These are phyloP conservation scores for Diarsia brunnea DNA, from an alignment of 2,888 invertebrate species.

Conservation along the genomic window DNA sequence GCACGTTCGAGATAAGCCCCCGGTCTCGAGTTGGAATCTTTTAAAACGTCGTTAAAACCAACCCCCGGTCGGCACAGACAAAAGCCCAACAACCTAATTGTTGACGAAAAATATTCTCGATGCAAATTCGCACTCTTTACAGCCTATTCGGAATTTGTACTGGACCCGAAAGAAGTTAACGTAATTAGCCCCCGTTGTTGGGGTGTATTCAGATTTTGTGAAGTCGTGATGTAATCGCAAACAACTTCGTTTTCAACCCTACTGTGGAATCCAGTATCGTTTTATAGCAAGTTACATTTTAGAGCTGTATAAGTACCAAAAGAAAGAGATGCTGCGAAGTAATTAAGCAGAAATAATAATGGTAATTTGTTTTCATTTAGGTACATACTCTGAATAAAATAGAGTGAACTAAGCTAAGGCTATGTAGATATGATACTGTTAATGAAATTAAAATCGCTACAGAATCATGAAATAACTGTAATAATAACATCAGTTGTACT, in stretches of 20 bases:
- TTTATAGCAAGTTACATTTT: slow-evolving; percentile 32
- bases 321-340: slow-evolving; percentile 7
- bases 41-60: slow-evolving; percentile 90
- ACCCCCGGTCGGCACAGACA: slow-evolving; percentile 86
- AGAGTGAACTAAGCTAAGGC: slow-evolving; percentile 25
- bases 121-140: slow-evolving; percentile 90
- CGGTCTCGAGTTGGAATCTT: slow-evolving; percentile 87
- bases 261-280: slow-evolving; percentile 53
- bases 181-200: slow-evolving; percentile 83
- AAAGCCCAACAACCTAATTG: slow-evolving; percentile 88
- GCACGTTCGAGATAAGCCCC: slow-evolving; percentile 88
- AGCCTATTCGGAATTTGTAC: slow-evolving; percentile 89
- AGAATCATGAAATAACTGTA: slow-evolving; percentile 51
- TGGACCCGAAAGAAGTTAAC: slow-evolving; percentile 85
- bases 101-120: slow-evolving; percentile 90
- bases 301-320: background rate
- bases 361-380: slow-evolving; percentile 45
- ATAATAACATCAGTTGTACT: slow-evolving; percentile 56
- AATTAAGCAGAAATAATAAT: slow-evolving; percentile 42
- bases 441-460: slow-evolving; percentile 58
- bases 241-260: slow-evolving; percentile 64
- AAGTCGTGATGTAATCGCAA: slow-evolving; percentile 67
- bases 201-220: slow-evolving; percentile 77
- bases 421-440: slow-evolving; percentile 38
- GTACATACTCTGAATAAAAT: slow-evolving; percentile 31